These are phyloP conservation scores for Botia kubotai DNA, from an alignment of 2,797 vertebrate species.

Conservation along the genomic window DNA sequence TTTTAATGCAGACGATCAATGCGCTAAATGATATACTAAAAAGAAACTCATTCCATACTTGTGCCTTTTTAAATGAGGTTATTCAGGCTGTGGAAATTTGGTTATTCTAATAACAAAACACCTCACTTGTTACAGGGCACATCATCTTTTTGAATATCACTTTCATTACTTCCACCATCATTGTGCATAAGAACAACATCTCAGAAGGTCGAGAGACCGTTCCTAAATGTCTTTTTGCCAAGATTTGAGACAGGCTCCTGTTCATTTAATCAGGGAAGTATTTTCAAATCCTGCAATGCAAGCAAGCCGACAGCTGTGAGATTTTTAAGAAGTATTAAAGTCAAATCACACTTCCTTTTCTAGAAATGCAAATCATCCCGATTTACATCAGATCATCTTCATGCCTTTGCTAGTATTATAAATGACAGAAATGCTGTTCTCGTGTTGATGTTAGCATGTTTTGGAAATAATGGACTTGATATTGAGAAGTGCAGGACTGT, in stretches of 20 bases:
- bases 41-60: constrained; percentile 76
- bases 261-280: constrained; percentile 40
- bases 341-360: background rate
- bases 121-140: constrained; percentile 25
- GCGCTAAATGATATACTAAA: constrained; percentile 61
- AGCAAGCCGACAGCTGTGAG: constrained; percentile 29
- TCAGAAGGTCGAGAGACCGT: background rate
- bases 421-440: constrained; percentile 39
- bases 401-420: constrained; percentile 23
- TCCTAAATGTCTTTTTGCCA: background rate
- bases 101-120: constrained; percentile 55
- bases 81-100: constrained; percentile 67
- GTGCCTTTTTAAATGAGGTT: constrained; percentile 77
- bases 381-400: constrained; percentile 12
- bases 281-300: constrained; percentile 26
- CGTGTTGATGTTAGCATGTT: constrained; percentile 46
- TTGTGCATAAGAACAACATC: constrained; percentile 19
- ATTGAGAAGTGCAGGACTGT: constrained; percentile 39
- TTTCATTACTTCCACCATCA: constrained; percentile 32
- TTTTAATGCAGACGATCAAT: constrained; percentile 63
- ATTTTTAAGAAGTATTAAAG: constrained; percentile 11
- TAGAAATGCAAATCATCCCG: constrained; percentile 15
- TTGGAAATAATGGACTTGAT: constrained; percentile 34
- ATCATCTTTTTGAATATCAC: constrained; percentile 36
- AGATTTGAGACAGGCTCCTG: constrained; percentile 1